phyloP scores from a whole-genome alignment of 2,888 invertebrate genomes.

The Synergus umbraculus region DNA sequence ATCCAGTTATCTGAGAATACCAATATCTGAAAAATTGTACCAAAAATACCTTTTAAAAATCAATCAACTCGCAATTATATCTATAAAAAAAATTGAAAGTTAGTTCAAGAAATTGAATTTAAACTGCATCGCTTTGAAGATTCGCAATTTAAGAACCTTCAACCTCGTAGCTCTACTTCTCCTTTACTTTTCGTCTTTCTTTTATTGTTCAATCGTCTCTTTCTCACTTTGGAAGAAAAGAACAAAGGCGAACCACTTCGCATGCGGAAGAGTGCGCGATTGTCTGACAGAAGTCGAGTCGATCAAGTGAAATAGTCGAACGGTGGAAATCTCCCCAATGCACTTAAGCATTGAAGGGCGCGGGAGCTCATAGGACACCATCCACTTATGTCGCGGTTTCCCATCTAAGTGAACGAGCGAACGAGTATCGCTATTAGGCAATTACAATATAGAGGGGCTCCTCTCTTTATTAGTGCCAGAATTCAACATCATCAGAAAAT shows the following conservation, averaged over 20 bases:
- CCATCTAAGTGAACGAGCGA: constrained; percentile 70
- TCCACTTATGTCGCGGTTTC: constrained; percentile 69
- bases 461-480: constrained; percentile 5
- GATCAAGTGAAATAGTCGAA: constrained; percentile 39
- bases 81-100: background rate
- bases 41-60: too few relatives aligned
- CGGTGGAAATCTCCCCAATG: constrained; percentile 54
- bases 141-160: too few relatives aligned
- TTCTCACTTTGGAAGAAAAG: constrained; percentile 22
- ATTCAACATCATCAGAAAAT: constrained; percentile 27
- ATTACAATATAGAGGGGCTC: constrained; percentile 47
- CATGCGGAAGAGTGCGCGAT: constrained; percentile 21
- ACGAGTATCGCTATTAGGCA: constrained; percentile 68
- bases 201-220: constrained; percentile 8
- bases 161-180: background rate
- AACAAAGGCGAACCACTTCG: constrained; percentile 17
- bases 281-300: constrained; percentile 40
- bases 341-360: constrained; percentile 66
- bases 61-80: too few relatives aligned
- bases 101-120: background rate
- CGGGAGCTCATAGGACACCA: constrained; percentile 65
- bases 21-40: too few relatives aligned
- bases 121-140: background rate
- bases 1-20: too few relatives aligned
- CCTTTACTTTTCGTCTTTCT: background rate